Conservation (phyloP, 2,113 vertebrate genomes). For the Heterotilapia buettikoferi region DNA sequence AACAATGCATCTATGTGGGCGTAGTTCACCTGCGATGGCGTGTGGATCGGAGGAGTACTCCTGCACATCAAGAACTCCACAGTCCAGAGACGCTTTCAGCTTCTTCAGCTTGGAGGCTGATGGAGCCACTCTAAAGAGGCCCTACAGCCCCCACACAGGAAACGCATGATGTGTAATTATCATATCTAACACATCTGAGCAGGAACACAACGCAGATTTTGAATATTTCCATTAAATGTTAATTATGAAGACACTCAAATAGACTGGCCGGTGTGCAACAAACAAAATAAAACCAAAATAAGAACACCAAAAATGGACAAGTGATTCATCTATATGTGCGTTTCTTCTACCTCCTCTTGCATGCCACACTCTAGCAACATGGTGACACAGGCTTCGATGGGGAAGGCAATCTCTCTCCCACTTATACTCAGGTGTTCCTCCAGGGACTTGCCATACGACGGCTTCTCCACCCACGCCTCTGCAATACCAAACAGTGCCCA, state of each 20-base stretch:
- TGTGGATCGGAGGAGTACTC: slow-evolving; percentile 96
- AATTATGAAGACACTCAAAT: neutral
- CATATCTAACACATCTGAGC: neutral
- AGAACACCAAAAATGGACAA: neutral
- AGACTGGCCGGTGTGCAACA: neutral
- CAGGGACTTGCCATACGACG: slow-evolving; percentile 91
- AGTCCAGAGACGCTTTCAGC: slow-evolving; percentile 95
- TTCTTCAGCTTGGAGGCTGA: slow-evolving; percentile 98
- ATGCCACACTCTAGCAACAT: slow-evolving; percentile 94
- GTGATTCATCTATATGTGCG: neutral
- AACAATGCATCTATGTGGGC: slow-evolving; percentile 12
- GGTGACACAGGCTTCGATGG: slow-evolving; percentile 93
- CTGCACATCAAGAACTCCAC: slow-evolving; percentile 93
- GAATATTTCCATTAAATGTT: neutral
- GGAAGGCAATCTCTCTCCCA: slow-evolving; percentile 91
- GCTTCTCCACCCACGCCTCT: slow-evolving; percentile 98
- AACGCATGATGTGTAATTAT: slow-evolving; percentile 8
- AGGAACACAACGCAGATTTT: neutral
- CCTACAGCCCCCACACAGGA: slow-evolving; percentile 69
- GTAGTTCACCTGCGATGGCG: slow-evolving; percentile 87
- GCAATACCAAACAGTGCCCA: slow-evolving; percentile 42
- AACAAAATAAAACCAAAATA: neutral
- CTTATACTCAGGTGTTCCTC: slow-evolving; percentile 90
- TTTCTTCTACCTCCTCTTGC: slow-evolving; percentile 86
- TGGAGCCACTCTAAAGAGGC: slow-evolving; percentile 94